Conservation (phyloP, 2,113 vertebrate species). For the Tragelaphus imberbis region DNA sequence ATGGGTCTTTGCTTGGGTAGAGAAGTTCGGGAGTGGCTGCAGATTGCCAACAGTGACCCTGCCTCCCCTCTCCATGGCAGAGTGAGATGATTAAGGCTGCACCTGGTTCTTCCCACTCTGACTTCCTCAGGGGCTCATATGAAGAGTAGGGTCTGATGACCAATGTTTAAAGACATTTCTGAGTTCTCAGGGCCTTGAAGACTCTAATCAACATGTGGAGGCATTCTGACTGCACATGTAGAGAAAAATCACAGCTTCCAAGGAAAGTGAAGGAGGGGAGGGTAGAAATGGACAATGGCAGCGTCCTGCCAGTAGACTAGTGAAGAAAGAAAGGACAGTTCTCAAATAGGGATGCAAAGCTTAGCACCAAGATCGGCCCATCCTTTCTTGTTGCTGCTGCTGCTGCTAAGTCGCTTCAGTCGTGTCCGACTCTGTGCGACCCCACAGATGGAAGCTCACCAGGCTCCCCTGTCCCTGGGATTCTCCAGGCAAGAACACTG, state of each 20-base stretch:
- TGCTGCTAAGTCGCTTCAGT: too few relatives aligned
- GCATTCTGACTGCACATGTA: neutral
- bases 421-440: too few relatives aligned
- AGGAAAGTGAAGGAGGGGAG: neutral
- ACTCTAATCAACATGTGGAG: neutral
- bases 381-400: neutral
- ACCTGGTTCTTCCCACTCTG: neutral
- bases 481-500: too few relatives aligned
- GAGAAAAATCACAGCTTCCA: neutral
- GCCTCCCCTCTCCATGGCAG: neutral
- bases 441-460: too few relatives aligned
- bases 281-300: neutral
- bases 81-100: neutral
- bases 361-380: neutral
- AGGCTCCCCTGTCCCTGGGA: too few relatives aligned
- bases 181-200: neutral
- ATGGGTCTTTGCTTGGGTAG: neutral
- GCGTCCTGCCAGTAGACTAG: neutral
- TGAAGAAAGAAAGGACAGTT: neutral
- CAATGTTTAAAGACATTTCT: neutral
- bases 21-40: neutral
- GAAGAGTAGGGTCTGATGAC: neutral
- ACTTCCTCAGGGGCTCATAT: neutral
- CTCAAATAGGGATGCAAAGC: neutral
- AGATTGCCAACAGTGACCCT: neutral